Conservation (phyloP, 2,797 vertebrate species). For the Rhyacichthys aspro region DNA sequence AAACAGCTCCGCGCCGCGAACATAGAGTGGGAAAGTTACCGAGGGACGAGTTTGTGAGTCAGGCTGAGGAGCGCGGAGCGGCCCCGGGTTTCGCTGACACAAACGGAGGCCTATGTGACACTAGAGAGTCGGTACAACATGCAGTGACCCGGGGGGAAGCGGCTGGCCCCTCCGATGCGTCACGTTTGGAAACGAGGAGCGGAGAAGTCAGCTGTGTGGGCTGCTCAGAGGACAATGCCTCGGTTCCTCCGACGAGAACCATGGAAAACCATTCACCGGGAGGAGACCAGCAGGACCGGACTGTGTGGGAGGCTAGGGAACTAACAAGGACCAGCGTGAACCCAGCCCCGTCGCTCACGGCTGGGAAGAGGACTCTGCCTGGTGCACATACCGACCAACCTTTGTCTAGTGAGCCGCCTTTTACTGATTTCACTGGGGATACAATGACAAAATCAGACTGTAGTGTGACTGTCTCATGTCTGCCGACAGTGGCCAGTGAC, state of each 20-base stretch:
- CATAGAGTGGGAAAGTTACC: constrained; percentile 66
- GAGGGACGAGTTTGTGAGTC: constrained; percentile 55
- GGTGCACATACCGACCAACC: constrained; percentile 28
- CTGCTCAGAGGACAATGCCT: constrained; percentile 74
- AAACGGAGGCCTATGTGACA: constrained; percentile 27
- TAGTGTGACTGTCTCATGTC: constrained; percentile 4
- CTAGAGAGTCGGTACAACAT: neutral
- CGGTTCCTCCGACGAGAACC: constrained; percentile 63
- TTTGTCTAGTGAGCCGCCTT: neutral
- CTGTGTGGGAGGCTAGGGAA: constrained; percentile 15
- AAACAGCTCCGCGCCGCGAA: constrained; percentile 46
- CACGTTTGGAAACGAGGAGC: constrained; percentile 37
- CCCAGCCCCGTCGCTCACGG: constrained; percentile 11
- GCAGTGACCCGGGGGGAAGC: constrained; percentile 36
- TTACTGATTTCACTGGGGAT: constrained; percentile 7
- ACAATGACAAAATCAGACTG: constrained; percentile 64
- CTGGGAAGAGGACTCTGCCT: constrained; percentile 45
- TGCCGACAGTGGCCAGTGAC: constrained; percentile 5
- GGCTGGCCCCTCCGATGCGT: constrained; percentile 52
- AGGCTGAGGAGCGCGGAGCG: constrained; percentile 28
- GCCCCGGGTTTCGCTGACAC: constrained; percentile 21
- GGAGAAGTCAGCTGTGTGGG: constrained; percentile 51
- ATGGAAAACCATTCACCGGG: constrained; percentile 76
- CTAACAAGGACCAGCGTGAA: constrained; percentile 15
- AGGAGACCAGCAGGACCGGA: constrained; percentile 34